A percentile compares a stretch with the other conserved stretches of the same genome.
Conservation (phyloP, 2,888 invertebrate genomes). For the Germaria angustata region DNA sequence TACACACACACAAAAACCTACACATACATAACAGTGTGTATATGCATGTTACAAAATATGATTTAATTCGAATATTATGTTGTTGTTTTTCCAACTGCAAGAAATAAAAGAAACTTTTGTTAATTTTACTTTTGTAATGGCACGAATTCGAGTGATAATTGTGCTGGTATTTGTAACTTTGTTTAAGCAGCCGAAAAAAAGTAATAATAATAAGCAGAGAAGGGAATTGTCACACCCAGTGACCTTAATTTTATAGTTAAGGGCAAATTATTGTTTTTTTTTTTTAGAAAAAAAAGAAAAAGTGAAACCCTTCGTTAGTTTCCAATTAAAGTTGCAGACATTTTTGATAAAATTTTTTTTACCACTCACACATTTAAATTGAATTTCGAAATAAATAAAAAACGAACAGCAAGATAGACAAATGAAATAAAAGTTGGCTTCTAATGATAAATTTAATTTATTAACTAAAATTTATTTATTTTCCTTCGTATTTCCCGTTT, state of each 20-base stretch:
- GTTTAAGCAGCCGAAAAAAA: neutral
- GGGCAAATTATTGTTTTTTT: conserved; percentile 41
- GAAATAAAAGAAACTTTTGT: conserved; percentile 37
- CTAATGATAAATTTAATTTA: conserved; percentile 37
- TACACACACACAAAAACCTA: conserved; percentile 4
- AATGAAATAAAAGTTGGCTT: conserved; percentile 15
- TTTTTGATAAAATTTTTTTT: neutral
- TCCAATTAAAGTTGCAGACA: conserved; percentile 29
- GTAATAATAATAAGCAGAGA: neutral
- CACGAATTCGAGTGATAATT: neutral
- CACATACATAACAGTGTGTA: neutral
- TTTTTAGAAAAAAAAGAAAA: too few relatives aligned
- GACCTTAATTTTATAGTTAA: conserved; percentile 64
- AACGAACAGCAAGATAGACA: neutral
- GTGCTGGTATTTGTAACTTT: neutral
- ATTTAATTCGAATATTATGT: conserved; percentile 57
- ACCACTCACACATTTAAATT: conserved; percentile 6
- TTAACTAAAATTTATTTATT: conserved; percentile 25
- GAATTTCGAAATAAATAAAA: conserved; percentile 25
- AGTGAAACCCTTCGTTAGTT: neutral
- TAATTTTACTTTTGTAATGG: conserved; percentile 18
- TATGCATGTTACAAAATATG: conserved; percentile 30
- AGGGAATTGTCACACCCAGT: conserved; percentile 65
- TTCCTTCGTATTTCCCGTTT: neutral
- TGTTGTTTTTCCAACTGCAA: conserved; percentile 20